Evolutionary conservation across 1,140 invertebrate species (phyloP).

Genomic region (Sycobia sp.): DNA sequence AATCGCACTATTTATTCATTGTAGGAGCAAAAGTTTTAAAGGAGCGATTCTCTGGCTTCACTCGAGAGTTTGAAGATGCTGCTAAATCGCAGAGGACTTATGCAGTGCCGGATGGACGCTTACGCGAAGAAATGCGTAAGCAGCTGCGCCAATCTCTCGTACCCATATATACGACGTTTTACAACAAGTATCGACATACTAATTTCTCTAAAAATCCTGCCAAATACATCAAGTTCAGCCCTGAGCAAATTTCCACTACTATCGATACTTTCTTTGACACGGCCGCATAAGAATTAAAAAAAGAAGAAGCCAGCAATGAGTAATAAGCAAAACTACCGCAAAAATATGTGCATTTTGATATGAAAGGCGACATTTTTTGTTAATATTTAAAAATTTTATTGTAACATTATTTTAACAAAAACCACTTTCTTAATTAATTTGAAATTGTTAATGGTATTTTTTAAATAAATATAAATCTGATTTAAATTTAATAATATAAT

Average conservation of each 20-base stretch:
- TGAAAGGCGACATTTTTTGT: too few relatives aligned
- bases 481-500: too few relatives aligned
- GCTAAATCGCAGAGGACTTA: constrained; percentile 85
- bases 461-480: too few relatives aligned
- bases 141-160: constrained; percentile 65
- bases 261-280: constrained; percentile 89
- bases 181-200: constrained; percentile 68
- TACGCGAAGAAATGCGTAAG: constrained; percentile 69
- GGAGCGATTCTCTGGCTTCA: constrained; percentile 87
- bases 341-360: too few relatives aligned
- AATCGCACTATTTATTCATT: too few relatives aligned
- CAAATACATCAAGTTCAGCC: constrained; percentile 93
- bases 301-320: background rate
- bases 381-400: too few relatives aligned
- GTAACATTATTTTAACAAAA: too few relatives aligned
- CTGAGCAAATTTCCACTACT: constrained; percentile 77
- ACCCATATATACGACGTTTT: constrained; percentile 82
- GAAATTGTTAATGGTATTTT: too few relatives aligned
- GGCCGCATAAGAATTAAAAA: constrained; percentile 60
- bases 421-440: too few relatives aligned
- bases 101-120: constrained; percentile 89
- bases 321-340: constrained; percentile 4
- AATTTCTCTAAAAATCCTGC: constrained; percentile 90
- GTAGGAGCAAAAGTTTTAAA: constrained; percentile 77
- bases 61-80: constrained; percentile 93